A percentile compares a stretch with the other conserved stretches of the same genome.
phyloP scores from a whole-genome alignment of 2,888 invertebrate genomes.

The Oligia fasciuncula region DNA sequence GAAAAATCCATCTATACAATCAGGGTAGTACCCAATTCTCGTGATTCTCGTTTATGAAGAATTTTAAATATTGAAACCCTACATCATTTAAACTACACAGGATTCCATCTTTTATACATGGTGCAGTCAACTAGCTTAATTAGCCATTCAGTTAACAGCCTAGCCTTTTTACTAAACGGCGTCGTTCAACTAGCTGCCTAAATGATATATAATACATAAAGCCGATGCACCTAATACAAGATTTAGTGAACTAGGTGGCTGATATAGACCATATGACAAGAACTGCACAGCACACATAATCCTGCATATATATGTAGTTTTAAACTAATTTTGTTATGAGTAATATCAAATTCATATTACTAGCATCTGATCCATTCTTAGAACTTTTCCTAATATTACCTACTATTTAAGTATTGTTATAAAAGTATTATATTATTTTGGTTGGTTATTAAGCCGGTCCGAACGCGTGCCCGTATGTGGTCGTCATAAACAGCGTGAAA shows the following conservation, averaged over 20 bases:
- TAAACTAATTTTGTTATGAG: neutral
- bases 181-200: too few relatives aligned
- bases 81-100: neutral
- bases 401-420: too few relatives aligned
- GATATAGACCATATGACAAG: neutral
- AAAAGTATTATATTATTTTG: slow-evolving; percentile 12
- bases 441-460: slow-evolving; percentile 57
- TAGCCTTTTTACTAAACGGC: too few relatives aligned
- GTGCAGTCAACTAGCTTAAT: too few relatives aligned
- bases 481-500: slow-evolving; percentile 84
- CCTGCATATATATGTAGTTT: neutral
- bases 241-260: too few relatives aligned
- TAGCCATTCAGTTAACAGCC: too few relatives aligned
- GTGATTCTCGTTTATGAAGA: neutral
- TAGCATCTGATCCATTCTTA: neutral
- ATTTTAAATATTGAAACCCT: neutral
- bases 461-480: slow-evolving; percentile 71
- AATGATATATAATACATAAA: too few relatives aligned
- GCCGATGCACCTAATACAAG: too few relatives aligned
- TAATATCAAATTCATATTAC: neutral
- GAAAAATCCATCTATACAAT: neutral
- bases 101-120: neutral
- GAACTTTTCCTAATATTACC: neutral
- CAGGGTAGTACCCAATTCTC: too few relatives aligned
- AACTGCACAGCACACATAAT: neutral